phyloP scores from a whole-genome alignment of 2,113 vertebrate genomes.

The Ranitomeya variabilis region DNA sequence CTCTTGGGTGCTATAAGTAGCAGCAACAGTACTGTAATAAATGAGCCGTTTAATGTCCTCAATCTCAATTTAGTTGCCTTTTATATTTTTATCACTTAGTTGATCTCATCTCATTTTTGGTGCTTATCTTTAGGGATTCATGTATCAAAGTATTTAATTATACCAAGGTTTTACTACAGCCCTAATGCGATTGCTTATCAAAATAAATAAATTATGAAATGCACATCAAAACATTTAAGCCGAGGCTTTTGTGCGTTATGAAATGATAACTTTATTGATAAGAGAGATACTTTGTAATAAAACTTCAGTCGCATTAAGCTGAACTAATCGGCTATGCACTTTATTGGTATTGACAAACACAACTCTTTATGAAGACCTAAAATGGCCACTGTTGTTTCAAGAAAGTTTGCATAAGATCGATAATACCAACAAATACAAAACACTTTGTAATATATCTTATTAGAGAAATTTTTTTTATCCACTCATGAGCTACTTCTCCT shows the following conservation, averaged over 20 bases:
- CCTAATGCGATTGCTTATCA: conserved; percentile 8
- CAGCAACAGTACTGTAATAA: conserved; percentile 20
- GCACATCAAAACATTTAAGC: neutral
- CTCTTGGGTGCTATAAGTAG: conserved; percentile 21
- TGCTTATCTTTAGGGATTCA: conserved; percentile 31
- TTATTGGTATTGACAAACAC: neutral
- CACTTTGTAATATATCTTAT: no score
- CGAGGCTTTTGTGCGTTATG: neutral
- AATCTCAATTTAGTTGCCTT: conserved; percentile 24
- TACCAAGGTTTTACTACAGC: conserved; percentile 23
- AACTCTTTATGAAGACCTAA: neutral
- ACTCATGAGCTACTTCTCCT: no score
- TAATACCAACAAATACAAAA: no score
- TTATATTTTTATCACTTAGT: conserved; percentile 29
- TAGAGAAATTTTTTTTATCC: no score
- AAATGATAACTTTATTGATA: conserved; percentile 20
- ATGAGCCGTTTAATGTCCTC: conserved; percentile 31
- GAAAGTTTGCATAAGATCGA: no score
- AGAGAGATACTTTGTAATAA: neutral
- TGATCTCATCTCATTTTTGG: conserved; percentile 29
- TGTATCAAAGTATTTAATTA: conserved; percentile 33
- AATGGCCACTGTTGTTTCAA: neutral
- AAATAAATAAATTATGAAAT: conserved; percentile 25
- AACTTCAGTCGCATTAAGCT: neutral
- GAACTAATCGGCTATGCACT: neutral